Conservation (phyloP, 2,888 invertebrate genomes). For the Andrena hattorfiana region DNA sequence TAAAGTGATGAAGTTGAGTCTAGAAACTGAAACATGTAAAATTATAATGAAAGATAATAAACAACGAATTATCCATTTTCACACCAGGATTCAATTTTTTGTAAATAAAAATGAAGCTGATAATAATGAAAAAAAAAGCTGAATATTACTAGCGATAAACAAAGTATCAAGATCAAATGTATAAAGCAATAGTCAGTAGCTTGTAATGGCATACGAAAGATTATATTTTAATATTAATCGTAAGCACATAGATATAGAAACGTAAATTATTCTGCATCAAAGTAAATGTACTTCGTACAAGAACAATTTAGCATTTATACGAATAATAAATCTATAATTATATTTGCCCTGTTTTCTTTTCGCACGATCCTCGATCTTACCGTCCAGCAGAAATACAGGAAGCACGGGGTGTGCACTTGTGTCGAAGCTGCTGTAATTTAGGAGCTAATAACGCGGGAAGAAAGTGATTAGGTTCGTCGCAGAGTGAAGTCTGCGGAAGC, state of each 20-base stretch:
- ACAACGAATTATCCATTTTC: neutral
- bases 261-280: slow-evolving; percentile 44
- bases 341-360: slow-evolving; percentile 13
- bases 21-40: neutral
- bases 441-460: neutral
- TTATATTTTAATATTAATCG: slow-evolving; percentile 42
- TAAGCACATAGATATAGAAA: slow-evolving; percentile 34
- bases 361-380: slow-evolving; percentile 1
- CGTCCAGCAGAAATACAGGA: neutral
- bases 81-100: neutral
- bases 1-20: neutral
- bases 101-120: neutral
- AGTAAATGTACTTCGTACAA: neutral
- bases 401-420: no score
- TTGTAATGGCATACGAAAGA: slow-evolving; percentile 49
- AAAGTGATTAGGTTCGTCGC: neutral
- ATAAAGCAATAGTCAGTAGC: slow-evolving; percentile 65
- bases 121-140: no score
- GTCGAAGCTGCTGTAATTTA: neutral
- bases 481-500: slow-evolving; percentile 34
- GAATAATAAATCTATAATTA: slow-evolving; percentile 47
- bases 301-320: slow-evolving; percentile 28
- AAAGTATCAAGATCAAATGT: slow-evolving; percentile 34
- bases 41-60: neutral
- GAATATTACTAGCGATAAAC: neutral